Evolutionary conservation across 2,113 vertebrate species (phyloP), one percentile per base, ranked within the genome.

Genomic region (Brachionichthys hirsutus): DNA sequence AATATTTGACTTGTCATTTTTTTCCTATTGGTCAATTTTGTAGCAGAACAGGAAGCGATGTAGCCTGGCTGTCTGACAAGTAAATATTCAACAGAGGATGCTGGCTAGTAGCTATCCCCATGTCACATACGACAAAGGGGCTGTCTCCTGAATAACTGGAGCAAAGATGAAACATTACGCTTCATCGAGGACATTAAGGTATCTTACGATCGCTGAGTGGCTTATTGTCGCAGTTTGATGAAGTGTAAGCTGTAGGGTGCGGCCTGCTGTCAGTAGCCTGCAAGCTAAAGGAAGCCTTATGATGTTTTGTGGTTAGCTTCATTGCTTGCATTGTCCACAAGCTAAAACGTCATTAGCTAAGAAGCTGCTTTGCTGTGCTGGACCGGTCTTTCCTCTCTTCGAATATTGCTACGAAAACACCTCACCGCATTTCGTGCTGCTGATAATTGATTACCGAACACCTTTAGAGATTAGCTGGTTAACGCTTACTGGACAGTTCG

Each of bases 11-110:
- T 1, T 10, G 1, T 6, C 10, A 2, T 34, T 44, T 13, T 44
- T 13, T 57, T 49, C 22, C 70, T 36, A 87, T 89, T 88, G 86
- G 85, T 64, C 41, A 1, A 18, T 60, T 38, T 13, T 11, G 5
- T 45, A 15, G 35, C 70, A 57, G 52, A 83, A 12, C 75, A 71
- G 84, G 85, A 90, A 86, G 75, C 54, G 70, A 70, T 62, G 63
- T 67, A n/a, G n/a, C n/a, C 59, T 77, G 77, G 75, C 73, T 7
- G 61, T 2, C 30, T 69, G 68, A 62, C 81, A 87, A 78, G 85
- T 88, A 87, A 87, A 88, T 87, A 87, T 62, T 78, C 61, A 73
- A 46, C 73, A 73, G 63, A 80, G 69, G 85, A 81, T 82, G 82
- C 77, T 85, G 85, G 69, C 69, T 47, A 3, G 75, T 85, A 86